Conservation (phyloP, 1,140 invertebrate genomes). For the Bombus vancouverensis region DNA sequence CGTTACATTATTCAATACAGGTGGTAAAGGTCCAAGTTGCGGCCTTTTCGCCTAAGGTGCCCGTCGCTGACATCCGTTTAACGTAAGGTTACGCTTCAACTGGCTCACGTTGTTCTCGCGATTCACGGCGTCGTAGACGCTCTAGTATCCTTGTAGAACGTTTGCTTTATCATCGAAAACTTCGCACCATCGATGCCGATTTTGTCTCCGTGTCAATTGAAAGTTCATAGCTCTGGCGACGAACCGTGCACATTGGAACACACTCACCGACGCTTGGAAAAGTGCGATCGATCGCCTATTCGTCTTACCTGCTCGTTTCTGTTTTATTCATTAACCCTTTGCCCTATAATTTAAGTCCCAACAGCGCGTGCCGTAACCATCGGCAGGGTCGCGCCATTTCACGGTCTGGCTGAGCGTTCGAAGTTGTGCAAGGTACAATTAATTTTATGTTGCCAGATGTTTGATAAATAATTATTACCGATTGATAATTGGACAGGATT, state of each 20-base stretch:
- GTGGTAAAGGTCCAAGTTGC: constrained; percentile 52
- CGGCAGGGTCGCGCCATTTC: too few species aligned
- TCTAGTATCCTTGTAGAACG: constrained; percentile 64
- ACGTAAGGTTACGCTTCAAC: constrained; percentile 61
- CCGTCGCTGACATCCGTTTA: constrained; percentile 59
- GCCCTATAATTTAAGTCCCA: too few species aligned
- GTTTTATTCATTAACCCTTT: background rate
- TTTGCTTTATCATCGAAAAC: constrained; percentile 60
- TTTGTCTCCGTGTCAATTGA: constrained; percentile 27
- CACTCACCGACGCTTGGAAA: background rate
- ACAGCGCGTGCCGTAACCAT: too few species aligned
- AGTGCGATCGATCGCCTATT: constrained; percentile 10
- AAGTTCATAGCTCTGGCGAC: background rate
- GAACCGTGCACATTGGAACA: background rate
- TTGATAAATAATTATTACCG: too few species aligned
- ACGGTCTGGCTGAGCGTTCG: too few species aligned
- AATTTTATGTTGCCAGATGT: too few species aligned
- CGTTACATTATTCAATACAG: constrained; percentile 52
- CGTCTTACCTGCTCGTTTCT: background rate
- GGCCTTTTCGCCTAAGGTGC: constrained; percentile 56
- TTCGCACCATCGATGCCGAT: constrained; percentile 65
- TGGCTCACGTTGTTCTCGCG: constrained; percentile 62
- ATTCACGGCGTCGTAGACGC: constrained; percentile 52
- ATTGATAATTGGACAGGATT: too few species aligned
- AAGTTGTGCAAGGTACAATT: too few species aligned